Base-by-base conservation (phyloP, 2,797 vertebrate species). In the Trachurus trachurus region DNA sequence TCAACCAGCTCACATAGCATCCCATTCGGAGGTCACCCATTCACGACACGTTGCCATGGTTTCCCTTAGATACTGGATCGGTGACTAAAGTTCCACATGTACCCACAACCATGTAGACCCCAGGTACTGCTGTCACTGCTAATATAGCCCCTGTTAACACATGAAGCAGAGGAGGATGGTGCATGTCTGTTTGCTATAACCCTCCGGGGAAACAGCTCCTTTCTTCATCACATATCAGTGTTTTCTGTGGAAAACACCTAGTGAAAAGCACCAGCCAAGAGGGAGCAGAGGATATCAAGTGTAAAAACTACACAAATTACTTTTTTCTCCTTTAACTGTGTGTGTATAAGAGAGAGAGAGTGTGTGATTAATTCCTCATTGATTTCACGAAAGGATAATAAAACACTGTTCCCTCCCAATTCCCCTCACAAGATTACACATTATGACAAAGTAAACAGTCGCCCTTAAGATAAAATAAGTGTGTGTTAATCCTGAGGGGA, bases 41-140 rank as follows among this genome's bases (percentile, higher is more conserved):
- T 80, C 58, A 42, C 74, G 54, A 19, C 61, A 1, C 11, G 83
- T 80, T 81, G 78, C 74, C 65, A 81, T 79, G 78, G 75, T 84
- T 90, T 82, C 59, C 26, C 21, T 31, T 54, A 40, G 31, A 68
- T 9, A 7, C 9, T n/a, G n/a, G 44, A 42, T 53, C n/a, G 40
- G 42, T 49, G 29, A 53, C 58, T 61, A 21, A 13, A 40, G 39
- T 7, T 64, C 17, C 21, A 34, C 11, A 19, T 39, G 39, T 9
- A 29, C 34, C 22, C 5, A n/a, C 22, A 9, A 19, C 12, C 34
- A 29, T 34, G 57, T 21, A 10, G 4, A 49, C 19, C 6, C 67
- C n/a, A 11, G 50, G 45, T 57, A 3, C n/a, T 21, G 22, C 9
- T 65, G 52, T 80, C 45, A 21, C 37, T 29, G 45, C 9, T 49